Evolutionary conservation across 2,888 invertebrate species (phyloP), one percentile per base, ranked within the genome.

Genomic region (Diplazon laetatorius): DNA sequence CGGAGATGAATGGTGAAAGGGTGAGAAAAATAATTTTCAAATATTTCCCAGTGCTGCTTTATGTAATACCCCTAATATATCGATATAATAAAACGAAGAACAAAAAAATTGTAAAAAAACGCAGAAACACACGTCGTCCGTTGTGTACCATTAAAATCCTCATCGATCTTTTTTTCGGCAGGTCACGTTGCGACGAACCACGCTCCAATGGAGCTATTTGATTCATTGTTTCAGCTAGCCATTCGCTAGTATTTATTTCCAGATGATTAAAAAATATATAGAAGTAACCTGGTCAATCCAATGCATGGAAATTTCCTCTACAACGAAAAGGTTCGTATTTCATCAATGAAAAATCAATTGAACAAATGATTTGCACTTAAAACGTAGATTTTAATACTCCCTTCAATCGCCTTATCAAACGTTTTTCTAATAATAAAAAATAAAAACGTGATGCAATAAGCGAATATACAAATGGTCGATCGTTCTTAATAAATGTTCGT

Each of bases 1-100:
- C 46, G 60, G 10, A 57, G 14, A 52, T n/a, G n/a, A 35, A 42
- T 39, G 30, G 48, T 65, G 55, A 48, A 12, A 63, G 9, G 22
- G 44, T 48, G 42, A 71, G 30, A 42, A 63, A 70, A 83, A 85
- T 76, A 82, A 86, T 89, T 89, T 88, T 84, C 85, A 85, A 79
- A 87, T 83, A 84, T 86, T 87, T 87, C 85, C 85, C 86, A 88
- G 82, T 87, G 86, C 87, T 89, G 89, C 89, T 89, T 89, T 89
- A 87, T 88, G 88, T 89, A 89, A 89, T 89, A 88, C 79, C 85
- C 86, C 85, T 86, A 83, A 86, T 86, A 87, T 85, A 87, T 80
- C 79, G 84, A 83, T 86, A 84, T 86, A 86, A 85, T 84, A 84
- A 84, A n/a, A n/a, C n/a, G n/a, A n/a, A n/a, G n/a, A n/a, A n/a